Evolutionary conservation across 1,140 invertebrate genomes (phyloP).

Genomic region (Danaus plexippus): DNA sequence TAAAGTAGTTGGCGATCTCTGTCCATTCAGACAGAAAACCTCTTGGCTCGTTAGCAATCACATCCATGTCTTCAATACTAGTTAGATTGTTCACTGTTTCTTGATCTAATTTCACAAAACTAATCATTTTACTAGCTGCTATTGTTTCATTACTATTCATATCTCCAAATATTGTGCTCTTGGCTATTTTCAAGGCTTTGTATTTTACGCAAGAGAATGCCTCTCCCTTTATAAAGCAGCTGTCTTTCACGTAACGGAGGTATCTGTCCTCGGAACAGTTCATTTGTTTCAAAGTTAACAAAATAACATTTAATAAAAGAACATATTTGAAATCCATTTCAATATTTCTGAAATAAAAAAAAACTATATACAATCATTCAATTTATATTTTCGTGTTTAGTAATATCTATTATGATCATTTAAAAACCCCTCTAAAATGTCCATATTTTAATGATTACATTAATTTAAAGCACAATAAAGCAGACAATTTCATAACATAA

Average conservation of each 20-base stretch:
- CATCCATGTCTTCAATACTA: slow-evolving; percentile 33
- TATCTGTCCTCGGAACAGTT: slow-evolving; percentile 45
- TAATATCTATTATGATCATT: too few species aligned
- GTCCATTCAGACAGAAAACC: slow-evolving; percentile 59
- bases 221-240: slow-evolving; percentile 53
- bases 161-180: slow-evolving; percentile 54
- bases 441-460: too few species aligned
- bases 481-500: too few species aligned
- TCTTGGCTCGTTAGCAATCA: slow-evolving; percentile 32
- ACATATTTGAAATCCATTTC: neutral
- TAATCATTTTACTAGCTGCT: slow-evolving; percentile 47
- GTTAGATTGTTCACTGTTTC: slow-evolving; percentile 37
- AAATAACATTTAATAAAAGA: too few species aligned
- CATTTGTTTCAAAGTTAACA: too few species aligned
- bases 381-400: too few species aligned
- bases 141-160: slow-evolving; percentile 50
- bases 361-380: neutral
- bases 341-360: slow-evolving; percentile 10
- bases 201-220: slow-evolving; percentile 61
- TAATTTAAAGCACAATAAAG: too few species aligned
- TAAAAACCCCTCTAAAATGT: too few species aligned
- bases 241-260: slow-evolving; percentile 53
- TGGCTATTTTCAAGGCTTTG: slow-evolving; percentile 58
- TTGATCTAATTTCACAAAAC: slow-evolving; percentile 51
- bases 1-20: slow-evolving; percentile 54